phyloP scores from a whole-genome alignment of 2,888 invertebrate species.

The Meiosimyza platycephala region DNA sequence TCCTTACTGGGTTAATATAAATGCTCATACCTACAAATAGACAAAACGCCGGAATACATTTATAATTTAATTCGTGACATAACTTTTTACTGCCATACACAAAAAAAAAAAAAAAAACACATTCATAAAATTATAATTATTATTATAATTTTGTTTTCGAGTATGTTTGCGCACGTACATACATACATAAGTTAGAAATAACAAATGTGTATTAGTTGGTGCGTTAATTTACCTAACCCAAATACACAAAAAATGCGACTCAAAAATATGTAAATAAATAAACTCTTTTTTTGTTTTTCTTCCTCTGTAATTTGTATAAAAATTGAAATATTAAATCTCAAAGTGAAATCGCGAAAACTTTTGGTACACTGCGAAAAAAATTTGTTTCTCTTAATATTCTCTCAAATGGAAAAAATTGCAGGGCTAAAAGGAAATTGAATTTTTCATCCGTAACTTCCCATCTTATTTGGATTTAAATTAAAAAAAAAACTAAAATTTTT shows the following conservation, averaged over 20 bases:
- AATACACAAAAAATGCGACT: not conserved
- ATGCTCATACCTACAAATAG: conserved; percentile 38
- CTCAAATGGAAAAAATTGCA: too few relatives aligned
- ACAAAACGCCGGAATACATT: not conserved
- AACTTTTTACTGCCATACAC: conserved; percentile 2
- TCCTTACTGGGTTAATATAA: conserved; percentile 29
- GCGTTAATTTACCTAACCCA: conserved; percentile 9
- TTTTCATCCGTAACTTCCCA: too few relatives aligned
- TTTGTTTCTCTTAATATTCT: too few relatives aligned
- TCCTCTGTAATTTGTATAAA: not conserved
- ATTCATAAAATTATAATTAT: conserved; percentile 19
- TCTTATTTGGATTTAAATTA: too few relatives aligned
- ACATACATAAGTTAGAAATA: not conserved
- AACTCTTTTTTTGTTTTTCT: not conserved
- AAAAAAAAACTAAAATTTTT: too few relatives aligned
- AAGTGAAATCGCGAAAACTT: not conserved
- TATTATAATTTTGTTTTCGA: not conserved
- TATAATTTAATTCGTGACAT: conserved; percentile 15
- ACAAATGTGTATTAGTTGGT: not conserved
- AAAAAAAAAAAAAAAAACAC: conserved; percentile 29
- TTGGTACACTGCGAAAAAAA: not conserved
- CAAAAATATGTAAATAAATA: not conserved
- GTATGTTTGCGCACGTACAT: not conserved
- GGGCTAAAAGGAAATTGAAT: too few relatives aligned
- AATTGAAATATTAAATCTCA: conserved; percentile 5